Conservation (phyloP, 2,797 vertebrate genomes). For the Scleropages formosus region DNA sequence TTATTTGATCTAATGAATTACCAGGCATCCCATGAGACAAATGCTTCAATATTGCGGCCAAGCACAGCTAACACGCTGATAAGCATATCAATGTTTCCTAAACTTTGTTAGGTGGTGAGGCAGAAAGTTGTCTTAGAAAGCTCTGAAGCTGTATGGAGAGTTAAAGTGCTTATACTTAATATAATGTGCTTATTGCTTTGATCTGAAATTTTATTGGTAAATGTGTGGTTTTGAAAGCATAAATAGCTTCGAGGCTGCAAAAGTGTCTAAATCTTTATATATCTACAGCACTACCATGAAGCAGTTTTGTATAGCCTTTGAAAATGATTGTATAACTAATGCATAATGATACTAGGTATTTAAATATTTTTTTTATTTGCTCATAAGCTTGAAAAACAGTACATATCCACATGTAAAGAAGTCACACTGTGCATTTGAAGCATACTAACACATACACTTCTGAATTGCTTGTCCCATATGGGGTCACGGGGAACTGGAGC, state of each 20-base stretch:
- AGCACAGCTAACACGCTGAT: constrained; percentile 14
- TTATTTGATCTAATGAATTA: constrained; percentile 29
- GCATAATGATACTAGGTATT: neutral
- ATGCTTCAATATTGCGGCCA: constrained; percentile 26
- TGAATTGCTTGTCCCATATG: too few relatives aligned
- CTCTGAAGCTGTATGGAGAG: constrained; percentile 16
- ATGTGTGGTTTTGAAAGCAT: constrained; percentile 29
- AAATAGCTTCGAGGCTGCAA: constrained; percentile 28
- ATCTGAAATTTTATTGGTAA: constrained; percentile 28
- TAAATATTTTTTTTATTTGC: too few relatives aligned
- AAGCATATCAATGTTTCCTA: constrained; percentile 27
- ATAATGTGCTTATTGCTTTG: constrained; percentile 30
- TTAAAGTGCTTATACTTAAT: too few relatives aligned
- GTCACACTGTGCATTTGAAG: too few relatives aligned
- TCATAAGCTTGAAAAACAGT: too few relatives aligned
- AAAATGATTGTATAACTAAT: neutral
- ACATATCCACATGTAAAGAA: too few relatives aligned
- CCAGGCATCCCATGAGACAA: constrained; percentile 21
- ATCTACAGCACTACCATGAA: neutral
- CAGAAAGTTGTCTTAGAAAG: constrained; percentile 23
- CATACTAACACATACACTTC: too few relatives aligned
- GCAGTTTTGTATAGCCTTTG: neutral
- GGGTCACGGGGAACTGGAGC: too few relatives aligned
- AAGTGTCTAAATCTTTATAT: constrained; percentile 19
- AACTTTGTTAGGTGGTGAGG: constrained; percentile 28